Evolutionary conservation across 2,888 invertebrate genomes (phyloP), one percentile per base, ranked within the genome.

Genomic region (Magallana nippona): DNA sequence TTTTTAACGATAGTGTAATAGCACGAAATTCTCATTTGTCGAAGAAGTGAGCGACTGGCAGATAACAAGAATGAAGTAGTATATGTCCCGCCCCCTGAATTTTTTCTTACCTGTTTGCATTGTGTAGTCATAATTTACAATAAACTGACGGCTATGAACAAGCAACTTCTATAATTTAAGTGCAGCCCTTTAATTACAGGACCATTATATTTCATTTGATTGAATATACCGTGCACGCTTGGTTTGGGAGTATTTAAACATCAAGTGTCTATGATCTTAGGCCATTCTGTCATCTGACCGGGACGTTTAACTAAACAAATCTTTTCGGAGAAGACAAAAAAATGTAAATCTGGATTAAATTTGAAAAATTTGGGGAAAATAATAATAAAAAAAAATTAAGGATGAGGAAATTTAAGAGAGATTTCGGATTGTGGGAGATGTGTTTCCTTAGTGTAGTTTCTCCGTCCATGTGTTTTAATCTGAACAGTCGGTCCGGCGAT

Each of bases 401-500:
- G 32, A 71, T 71, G 71, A 71, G n/a, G n/a, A n/a, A 71, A 32
- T 27, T 27, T 3, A 71, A 27, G 15, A 71, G 22, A 27, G 32
- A 71, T 15, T 27, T 71, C 15, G 71, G 71, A 71, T 22, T 71
- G 32, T 71, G 71, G 71, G 32, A 71, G 15, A 27, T 71, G 32
- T 71, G 71, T 22, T 32, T 71, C 27, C 27, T 71, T 22, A 27
- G 71, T 71, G 13, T 71, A 22, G 10, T 71, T 15, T 15, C 71
- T 71, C 71, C 71, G 1, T 27, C 71, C 71, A 22, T 71, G 71
- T 71, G 78, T 78, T 55, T 19, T 55, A 80, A 27, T 10, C 22
- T 57, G 77, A 79, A 58, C 56, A 83, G 82, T 56, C 58, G 85
- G 22, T 22, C 79, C n/a, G 80, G 79, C n/a, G 92, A 92, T 81